phyloP scores from a whole-genome alignment of 2,888 invertebrate species.

The Habroteleia sp. region DNA sequence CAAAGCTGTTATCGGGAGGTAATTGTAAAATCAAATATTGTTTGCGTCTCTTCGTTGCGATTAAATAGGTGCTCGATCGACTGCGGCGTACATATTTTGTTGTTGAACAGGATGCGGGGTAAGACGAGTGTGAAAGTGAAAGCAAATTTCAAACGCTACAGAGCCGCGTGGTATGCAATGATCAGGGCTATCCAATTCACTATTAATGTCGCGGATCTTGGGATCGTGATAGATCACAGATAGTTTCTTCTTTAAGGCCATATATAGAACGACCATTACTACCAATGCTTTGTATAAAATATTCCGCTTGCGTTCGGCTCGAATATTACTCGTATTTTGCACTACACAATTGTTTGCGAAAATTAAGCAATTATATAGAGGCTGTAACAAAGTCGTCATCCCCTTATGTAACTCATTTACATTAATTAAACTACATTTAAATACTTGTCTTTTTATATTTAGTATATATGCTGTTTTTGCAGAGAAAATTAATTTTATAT shows the following conservation, averaged over 20 bases:
- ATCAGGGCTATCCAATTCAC: slow-evolving; percentile 52
- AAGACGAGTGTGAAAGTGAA: slow-evolving; percentile 65
- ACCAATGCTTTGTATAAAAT: slow-evolving; percentile 37
- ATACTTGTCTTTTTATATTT: no score
- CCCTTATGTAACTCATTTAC: no score
- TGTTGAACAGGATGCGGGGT: slow-evolving; percentile 54
- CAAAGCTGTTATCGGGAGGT: no score
- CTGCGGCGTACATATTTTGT: slow-evolving; percentile 47
- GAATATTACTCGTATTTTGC: no score
- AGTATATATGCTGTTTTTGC: no score
- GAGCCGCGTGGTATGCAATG: slow-evolving; percentile 45
- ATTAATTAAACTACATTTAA: no score
- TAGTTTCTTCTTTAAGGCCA: slow-evolving; percentile 61
- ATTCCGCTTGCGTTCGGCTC: slow-evolving; percentile 11
- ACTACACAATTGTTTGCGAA: no score
- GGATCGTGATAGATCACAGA: slow-evolving; percentile 64
- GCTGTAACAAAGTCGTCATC: no score
- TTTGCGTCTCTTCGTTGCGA: slow-evolving; percentile 52
- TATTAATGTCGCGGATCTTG: slow-evolving; percentile 61
- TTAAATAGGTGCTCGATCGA: slow-evolving; percentile 43
- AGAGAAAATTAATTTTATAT: no score
- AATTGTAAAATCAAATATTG: slow-evolving; percentile 41
- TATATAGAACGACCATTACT: slow-evolving; percentile 57
- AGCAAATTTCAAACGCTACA: slow-evolving; percentile 60
- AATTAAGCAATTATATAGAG: no score